A percentile compares a stretch with the other conserved stretches of the same genome.
phyloP scores from a whole-genome alignment of 2,888 invertebrate species.

The Lysandra bellargus region DNA sequence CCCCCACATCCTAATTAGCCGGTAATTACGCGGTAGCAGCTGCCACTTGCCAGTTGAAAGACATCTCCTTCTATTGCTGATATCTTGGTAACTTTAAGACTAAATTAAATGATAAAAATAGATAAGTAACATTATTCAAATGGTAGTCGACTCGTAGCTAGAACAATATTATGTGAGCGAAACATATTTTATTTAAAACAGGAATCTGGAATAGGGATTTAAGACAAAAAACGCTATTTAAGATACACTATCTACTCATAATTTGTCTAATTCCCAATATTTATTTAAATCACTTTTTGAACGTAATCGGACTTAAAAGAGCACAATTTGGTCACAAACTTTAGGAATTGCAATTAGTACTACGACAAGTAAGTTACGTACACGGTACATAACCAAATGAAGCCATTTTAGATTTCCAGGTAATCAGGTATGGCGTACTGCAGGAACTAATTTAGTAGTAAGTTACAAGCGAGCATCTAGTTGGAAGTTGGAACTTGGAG shows the following conservation, averaged over 20 bases:
- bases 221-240: too few species aligned
- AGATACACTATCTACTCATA: too few species aligned
- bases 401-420: conserved; percentile 55
- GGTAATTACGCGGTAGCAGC: conserved; percentile 73
- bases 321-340: background rate
- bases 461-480: conserved; percentile 59
- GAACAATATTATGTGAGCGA: too few species aligned
- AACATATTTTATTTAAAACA: too few species aligned
- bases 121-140: too few species aligned
- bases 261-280: background rate
- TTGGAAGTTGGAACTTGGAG: conserved; percentile 56
- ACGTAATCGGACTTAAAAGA: background rate
- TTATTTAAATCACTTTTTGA: background rate
- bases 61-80: conserved; percentile 50
- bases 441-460: conserved; percentile 58
- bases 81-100: conserved; percentile 39
- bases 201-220: too few species aligned
- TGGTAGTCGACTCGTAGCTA: too few species aligned
- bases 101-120: background rate
- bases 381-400: conserved; percentile 48
- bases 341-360: background rate
- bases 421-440: conserved; percentile 33
- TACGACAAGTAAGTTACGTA: background rate
- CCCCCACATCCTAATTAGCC: conserved; percentile 78
- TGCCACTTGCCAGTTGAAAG: conserved; percentile 38